Evolutionary conservation across 2,797 vertebrate genomes (phyloP).

Genomic region (Centropyge bicolor): DNA sequence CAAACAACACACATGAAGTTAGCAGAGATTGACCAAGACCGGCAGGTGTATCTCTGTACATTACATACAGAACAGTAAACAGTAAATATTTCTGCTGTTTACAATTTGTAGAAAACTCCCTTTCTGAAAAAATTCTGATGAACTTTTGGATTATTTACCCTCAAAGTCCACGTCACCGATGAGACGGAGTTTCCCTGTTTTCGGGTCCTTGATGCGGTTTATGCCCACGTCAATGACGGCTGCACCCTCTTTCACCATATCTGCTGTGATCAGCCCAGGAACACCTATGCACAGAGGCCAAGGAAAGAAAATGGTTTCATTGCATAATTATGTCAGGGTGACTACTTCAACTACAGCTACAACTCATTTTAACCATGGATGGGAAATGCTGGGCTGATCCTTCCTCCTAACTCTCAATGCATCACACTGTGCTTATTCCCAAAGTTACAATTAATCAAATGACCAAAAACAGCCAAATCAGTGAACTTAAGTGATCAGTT

Average conservation of each 20-base stretch:
- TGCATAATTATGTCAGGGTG: neutral
- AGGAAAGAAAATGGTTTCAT: neutral
- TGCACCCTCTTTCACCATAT: conserved; percentile 94
- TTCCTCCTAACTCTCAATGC: neutral
- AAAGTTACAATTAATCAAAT: neutral
- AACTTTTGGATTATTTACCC: conserved; percentile 81
- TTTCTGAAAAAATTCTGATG: neutral
- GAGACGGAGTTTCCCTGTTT: conserved; percentile 89
- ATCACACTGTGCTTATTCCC: neutral
- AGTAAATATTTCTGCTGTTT: too few species aligned
- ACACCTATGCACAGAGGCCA: conserved; percentile 82
- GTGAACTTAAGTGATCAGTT: neutral
- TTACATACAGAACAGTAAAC: too few species aligned
- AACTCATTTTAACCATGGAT: neutral
- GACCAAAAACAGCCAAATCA: neutral
- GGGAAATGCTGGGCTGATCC: neutral
- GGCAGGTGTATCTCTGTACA: neutral
- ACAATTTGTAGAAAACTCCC: neutral
- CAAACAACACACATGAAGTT: conserved; percentile 30
- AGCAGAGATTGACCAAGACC: neutral
- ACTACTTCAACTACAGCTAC: neutral
- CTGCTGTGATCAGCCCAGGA: conserved; percentile 91
- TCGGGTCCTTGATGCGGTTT: conserved; percentile 88
- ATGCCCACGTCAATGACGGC: conserved; percentile 95
- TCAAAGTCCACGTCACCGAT: conserved; percentile 95